Conservation (phyloP, 2,113 vertebrate genomes). For the Nyctereutes procyonoides region DNA sequence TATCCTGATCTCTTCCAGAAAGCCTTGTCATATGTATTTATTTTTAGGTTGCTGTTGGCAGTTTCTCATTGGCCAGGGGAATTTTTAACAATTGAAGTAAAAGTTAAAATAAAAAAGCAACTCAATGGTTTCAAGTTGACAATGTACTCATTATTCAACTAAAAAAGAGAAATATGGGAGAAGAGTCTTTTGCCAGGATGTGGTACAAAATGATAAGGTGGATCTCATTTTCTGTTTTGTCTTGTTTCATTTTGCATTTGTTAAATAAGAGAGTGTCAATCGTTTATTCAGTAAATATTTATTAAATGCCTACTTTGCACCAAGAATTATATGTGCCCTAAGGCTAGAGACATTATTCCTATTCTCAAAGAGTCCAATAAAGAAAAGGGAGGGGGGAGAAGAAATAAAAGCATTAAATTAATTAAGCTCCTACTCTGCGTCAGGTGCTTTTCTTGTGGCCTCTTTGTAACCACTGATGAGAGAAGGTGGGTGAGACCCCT, state of each 20-base stretch:
- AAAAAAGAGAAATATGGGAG: neutral
- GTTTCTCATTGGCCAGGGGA: constrained; percentile 7
- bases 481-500: neutral
- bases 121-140: neutral
- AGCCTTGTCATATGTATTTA: neutral
- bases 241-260: constrained; percentile 1
- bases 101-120: neutral
- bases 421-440: neutral
- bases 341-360: neutral
- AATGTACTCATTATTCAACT: neutral
- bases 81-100: constrained; percentile 31
- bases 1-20: neutral
- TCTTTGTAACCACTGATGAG: neutral
- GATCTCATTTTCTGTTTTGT: neutral
- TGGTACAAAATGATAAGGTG: neutral
- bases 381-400: neutral
- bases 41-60: neutral
- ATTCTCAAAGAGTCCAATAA: constrained; percentile 7
- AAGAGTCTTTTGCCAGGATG: neutral
- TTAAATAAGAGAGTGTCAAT: neutral
- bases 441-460: neutral
- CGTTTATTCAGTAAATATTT: constrained; percentile 55
- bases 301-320: constrained; percentile 45
- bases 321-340: neutral
- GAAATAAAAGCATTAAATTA: constrained; percentile 1